phyloP scores from a whole-genome alignment of 2,797 vertebrate genomes.

The Acipenser transmontanus region DNA sequence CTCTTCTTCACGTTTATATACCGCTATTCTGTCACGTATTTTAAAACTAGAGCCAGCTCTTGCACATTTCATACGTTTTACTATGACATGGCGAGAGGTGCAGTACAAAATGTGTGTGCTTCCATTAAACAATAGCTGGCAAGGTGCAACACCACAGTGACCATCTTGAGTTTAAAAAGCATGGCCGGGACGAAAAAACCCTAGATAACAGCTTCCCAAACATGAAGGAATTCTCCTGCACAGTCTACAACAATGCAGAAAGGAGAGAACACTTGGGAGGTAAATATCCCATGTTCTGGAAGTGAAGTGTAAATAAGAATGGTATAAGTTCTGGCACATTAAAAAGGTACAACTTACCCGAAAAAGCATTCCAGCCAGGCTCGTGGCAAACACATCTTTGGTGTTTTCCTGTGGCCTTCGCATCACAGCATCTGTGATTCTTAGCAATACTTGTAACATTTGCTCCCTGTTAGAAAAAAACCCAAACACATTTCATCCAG shows the following conservation, averaged over 20 bases:
- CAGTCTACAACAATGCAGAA: too few species aligned
- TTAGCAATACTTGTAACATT: slow-evolving; percentile 89
- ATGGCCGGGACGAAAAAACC: too few species aligned
- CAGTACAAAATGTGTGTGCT: neutral
- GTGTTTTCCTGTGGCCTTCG: slow-evolving; percentile 84
- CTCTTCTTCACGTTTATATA: too few species aligned
- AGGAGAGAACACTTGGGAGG: neutral
- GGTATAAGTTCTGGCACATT: slow-evolving; percentile 1
- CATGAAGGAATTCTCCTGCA: neutral
- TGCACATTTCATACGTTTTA: too few species aligned
- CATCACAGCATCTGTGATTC: slow-evolving; percentile 94
- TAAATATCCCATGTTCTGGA: neutral
- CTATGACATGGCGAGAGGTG: too few species aligned
- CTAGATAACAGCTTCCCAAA: too few species aligned
- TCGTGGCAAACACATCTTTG: slow-evolving; percentile 84
- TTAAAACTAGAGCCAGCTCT: neutral
- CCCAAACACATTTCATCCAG: too few species aligned
- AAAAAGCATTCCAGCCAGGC: slow-evolving; percentile 85
- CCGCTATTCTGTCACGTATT: too few species aligned
- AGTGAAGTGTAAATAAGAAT: neutral
- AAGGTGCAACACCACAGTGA: too few species aligned
- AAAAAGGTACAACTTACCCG: too few species aligned
- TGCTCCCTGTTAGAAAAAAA: slow-evolving; percentile 86
- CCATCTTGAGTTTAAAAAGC: too few species aligned
- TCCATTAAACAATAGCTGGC: neutral